Conservation (phyloP, 2,113 vertebrate genomes). For the Tetrao urogallus region DNA sequence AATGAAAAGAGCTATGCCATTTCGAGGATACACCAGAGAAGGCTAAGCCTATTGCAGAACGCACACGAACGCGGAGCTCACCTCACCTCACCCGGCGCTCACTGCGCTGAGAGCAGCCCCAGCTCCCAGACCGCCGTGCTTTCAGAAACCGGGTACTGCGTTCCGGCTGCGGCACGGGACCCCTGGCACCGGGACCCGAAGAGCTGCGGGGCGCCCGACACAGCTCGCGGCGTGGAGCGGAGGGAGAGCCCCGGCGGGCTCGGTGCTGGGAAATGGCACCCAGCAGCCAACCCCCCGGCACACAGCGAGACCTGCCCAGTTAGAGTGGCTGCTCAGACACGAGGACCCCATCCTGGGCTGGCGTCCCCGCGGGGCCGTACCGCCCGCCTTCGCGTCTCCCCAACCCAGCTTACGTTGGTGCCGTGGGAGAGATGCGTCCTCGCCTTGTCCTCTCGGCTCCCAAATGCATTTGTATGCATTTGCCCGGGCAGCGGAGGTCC, state of each 20-base stretch:
- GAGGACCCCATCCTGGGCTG: neutral
- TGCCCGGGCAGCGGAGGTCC: conserved; percentile 93
- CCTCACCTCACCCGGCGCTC: neutral
- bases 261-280: neutral
- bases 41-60: neutral
- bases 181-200: neutral
- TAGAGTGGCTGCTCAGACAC: neutral
- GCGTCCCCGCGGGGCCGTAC: neutral
- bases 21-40: fast-evolving
- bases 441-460: conserved; percentile 97
- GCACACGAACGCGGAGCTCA: neutral
- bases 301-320: neutral
- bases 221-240: too few species aligned
- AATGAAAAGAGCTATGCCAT: neutral
- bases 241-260: neutral
- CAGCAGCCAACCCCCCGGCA: neutral
- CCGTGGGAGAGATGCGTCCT: conserved; percentile 89
- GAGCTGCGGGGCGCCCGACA: too few species aligned
- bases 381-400: neutral
- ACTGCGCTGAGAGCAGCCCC: too few species aligned
- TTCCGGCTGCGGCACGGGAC: neutral
- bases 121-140: neutral
- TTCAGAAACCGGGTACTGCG: neutral
- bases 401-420: conserved; percentile 87
- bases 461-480: conserved; percentile 99